These are phyloP conservation scores for Limanda limanda DNA, from an alignment of 2,113 vertebrate genomes.

Conservation along the genomic window DNA sequence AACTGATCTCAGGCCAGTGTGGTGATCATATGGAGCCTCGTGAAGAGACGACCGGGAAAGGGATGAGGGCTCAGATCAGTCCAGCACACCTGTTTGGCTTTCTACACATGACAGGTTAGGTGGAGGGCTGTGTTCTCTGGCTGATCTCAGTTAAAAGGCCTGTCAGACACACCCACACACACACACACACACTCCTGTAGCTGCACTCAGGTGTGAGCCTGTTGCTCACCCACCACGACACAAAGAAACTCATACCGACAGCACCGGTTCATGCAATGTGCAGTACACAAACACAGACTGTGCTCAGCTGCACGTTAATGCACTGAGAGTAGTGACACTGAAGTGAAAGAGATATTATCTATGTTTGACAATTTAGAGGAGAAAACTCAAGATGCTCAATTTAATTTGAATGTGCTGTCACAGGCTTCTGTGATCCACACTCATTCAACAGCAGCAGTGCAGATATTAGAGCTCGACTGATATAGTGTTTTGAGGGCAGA, in stretches of 20 bases:
- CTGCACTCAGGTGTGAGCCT: conserved; percentile 45
- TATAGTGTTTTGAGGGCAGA: too few relatives aligned
- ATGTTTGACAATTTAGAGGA: background rate
- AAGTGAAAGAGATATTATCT: background rate
- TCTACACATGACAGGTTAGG: conserved; percentile 64
- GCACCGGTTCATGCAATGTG: background rate
- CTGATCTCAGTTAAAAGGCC: conserved; percentile 61
- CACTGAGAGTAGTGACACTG: background rate
- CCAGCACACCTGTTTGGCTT: conserved; percentile 45
- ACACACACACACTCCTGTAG: background rate
- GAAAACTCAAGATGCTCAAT: background rate
- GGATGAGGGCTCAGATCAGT: conserved; percentile 48
- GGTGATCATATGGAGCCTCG: conserved; percentile 36
- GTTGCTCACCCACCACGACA: conserved; percentile 38
- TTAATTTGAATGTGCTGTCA: background rate
- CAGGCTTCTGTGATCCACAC: too few relatives aligned
- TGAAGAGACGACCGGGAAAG: conserved; percentile 24
- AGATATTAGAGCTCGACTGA: too few relatives aligned
- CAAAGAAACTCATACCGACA: conserved; percentile 6
- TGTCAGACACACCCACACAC: conserved; percentile 21
- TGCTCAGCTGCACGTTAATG: background rate
- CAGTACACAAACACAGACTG: background rate
- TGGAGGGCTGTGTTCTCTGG: conserved; percentile 58
- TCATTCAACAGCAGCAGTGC: too few relatives aligned
- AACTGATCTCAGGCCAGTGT: conserved; percentile 25